Base-by-base conservation (phyloP, 2,797 vertebrate genomes). In the Chelmon rostratus region DNA sequence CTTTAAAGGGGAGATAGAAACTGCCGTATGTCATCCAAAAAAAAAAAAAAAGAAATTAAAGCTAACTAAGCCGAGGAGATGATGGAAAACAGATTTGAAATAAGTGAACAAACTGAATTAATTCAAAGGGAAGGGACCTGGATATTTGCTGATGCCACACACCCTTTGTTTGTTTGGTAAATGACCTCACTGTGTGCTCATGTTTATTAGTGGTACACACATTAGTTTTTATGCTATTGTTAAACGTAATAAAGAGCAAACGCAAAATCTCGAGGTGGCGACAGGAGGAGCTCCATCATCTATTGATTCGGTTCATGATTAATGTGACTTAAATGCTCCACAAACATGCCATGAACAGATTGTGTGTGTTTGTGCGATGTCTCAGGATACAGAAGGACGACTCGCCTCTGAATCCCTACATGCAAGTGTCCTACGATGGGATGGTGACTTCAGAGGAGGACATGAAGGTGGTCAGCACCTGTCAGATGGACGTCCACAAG, bases 401-500 rank as follows among this genome's bases (percentile, higher is more conserved):
- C 0, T 89, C 89, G 3, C 70, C 86, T 19, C 19, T 10, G 3
- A 91, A 76, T 28, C 90, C 87, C 3, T 93, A 81, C 75, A 2
- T 92, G 0, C 1, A 19, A 0, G 5, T 94, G 11, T 23, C 23
- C 44, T 2, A 84, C 5, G 8, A 93, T 0, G 94, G 94, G 25
- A 73, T 0, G 0, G 13, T 94, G 16, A 0, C 0, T 0, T 52
- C 13, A 11, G 92, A 93, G 0, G 77, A 93, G 0, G 85, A 84
- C 53, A 2, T 90, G 10, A 90, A 54, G 47, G 76, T 93, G 50
- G 81, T 93, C 68, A 92, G 90, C 88, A 92, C 88, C 81, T 95
- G 94, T 4, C 68, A 84, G 53, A 91, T 95, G 91, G 89, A 94
- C 38, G 56, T 95, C 38, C 80, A 95, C 85, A 94, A 94, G 86